phyloP scores from a whole-genome alignment of 1,140 invertebrate genomes.

The Bombus vancouverensis region DNA sequence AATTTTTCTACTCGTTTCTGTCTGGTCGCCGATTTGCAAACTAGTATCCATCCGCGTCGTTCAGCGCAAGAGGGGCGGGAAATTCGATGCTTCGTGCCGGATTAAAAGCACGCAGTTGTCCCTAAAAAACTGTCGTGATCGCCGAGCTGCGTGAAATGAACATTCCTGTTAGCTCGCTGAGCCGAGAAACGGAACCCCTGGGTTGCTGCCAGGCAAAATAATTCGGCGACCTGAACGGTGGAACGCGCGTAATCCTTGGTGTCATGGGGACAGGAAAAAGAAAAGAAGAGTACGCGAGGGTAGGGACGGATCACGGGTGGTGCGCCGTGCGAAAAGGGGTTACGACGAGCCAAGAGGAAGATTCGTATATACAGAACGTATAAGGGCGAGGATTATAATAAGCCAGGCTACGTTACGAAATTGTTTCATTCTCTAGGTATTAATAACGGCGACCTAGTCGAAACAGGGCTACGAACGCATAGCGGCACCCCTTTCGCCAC shows the following conservation, averaged over 20 bases:
- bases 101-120: conserved; percentile 11
- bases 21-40: not conserved
- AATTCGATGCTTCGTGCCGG: not conserved
- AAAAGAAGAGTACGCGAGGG: conserved; percentile 3
- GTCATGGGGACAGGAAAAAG: conserved; percentile 18
- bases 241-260: conserved; percentile 56
- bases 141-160: conserved; percentile 43
- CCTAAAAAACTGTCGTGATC: not conserved
- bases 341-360: conserved; percentile 29
- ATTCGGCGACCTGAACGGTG: conserved; percentile 57
- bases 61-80: not conserved
- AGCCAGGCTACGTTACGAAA: conserved; percentile 60
- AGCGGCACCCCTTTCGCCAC: conserved; percentile 58
- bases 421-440: conserved; percentile 65
- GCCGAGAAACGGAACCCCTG: conserved; percentile 26
- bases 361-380: conserved; percentile 37
- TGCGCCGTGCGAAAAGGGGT: conserved; percentile 3
- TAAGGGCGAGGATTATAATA: conserved; percentile 65
- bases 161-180: conserved; percentile 41
- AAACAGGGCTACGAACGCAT: conserved; percentile 26
- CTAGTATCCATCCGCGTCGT: not conserved
- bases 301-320: not conserved
- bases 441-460: conserved; percentile 56
- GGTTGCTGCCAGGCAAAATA: conserved; percentile 21
- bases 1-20: not conserved